Evolutionary conservation across 30 jellyfish, hydroid and myxozoan species (phyloP).

Genomic region (Morbakka virulenta): DNA sequence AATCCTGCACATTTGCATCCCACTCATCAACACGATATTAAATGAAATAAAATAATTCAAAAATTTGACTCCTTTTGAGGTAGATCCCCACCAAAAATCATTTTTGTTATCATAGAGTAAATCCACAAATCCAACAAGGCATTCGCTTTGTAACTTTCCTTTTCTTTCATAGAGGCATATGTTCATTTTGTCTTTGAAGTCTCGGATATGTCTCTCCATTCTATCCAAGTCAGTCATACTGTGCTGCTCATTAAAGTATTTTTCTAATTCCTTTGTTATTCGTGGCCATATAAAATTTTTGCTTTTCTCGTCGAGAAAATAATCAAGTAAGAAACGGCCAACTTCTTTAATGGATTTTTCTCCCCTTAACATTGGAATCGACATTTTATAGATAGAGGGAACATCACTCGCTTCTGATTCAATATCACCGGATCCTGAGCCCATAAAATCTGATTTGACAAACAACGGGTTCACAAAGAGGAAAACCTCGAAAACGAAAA

Average conservation of each 20-base stretch:
- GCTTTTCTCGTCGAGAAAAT: background rate
- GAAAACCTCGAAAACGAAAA: no score
- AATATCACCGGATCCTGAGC: no score
- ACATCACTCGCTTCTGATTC: background rate
- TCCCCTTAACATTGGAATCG: background rate
- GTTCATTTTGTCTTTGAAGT: background rate
- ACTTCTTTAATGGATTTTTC: background rate
- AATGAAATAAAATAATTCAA: background rate
- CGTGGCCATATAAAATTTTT: background rate
- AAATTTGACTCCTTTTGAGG: background rate
- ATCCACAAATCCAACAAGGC: background rate
- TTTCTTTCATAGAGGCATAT: background rate
- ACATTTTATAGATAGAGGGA: background rate
- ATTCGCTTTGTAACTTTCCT: background rate
- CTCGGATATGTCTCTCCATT: background rate
- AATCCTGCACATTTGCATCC: background rate
- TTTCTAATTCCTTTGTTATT: background rate
- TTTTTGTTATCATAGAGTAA: background rate
- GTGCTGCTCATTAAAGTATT: background rate
- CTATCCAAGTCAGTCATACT: background rate
- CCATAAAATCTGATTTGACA: no score
- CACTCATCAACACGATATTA: background rate
- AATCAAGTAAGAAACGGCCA: background rate
- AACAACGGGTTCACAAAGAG: no score
- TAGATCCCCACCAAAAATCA: background rate